Conservation (phyloP, 1,140 invertebrate genomes). For the Eurosta solidaginis region DNA sequence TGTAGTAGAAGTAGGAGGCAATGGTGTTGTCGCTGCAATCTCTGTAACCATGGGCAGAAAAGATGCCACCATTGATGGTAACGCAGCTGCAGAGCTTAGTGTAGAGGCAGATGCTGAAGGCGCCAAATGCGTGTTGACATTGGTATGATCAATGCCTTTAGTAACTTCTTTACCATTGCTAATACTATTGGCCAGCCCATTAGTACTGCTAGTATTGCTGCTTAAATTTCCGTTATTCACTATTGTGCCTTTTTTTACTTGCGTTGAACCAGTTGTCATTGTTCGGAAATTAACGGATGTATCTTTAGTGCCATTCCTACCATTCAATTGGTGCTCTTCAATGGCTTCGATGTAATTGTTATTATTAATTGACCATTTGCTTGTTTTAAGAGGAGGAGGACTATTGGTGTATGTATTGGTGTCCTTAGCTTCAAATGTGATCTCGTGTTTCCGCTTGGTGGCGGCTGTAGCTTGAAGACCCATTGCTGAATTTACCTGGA, state of each 20-base stretch:
- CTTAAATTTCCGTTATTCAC: constrained; percentile 26
- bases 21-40: constrained; percentile 42
- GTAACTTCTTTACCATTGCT: constrained; percentile 58
- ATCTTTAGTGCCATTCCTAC: constrained; percentile 38
- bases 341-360: constrained; percentile 57
- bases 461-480: constrained; percentile 74
- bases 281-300: constrained; percentile 28
- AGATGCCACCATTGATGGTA: constrained; percentile 1
- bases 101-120: neutral
- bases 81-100: neutral
- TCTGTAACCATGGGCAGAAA: constrained; percentile 39
- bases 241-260: constrained; percentile 21
- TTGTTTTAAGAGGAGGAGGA: constrained; percentile 61
- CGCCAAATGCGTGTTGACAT: neutral
- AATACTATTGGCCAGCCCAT: constrained; percentile 41
- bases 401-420: constrained; percentile 54
- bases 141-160: constrained; percentile 32
- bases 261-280: constrained; percentile 30
- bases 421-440: constrained; percentile 58
- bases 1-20: constrained; percentile 50
- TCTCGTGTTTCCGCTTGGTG: constrained; percentile 70
- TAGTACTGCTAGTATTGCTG: constrained; percentile 23
- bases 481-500: constrained; percentile 76
- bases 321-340: constrained; percentile 42
- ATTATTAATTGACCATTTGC: constrained; percentile 60